phyloP scores from a whole-genome alignment of 2,113 vertebrate species.

The Caranx ignobilis region DNA sequence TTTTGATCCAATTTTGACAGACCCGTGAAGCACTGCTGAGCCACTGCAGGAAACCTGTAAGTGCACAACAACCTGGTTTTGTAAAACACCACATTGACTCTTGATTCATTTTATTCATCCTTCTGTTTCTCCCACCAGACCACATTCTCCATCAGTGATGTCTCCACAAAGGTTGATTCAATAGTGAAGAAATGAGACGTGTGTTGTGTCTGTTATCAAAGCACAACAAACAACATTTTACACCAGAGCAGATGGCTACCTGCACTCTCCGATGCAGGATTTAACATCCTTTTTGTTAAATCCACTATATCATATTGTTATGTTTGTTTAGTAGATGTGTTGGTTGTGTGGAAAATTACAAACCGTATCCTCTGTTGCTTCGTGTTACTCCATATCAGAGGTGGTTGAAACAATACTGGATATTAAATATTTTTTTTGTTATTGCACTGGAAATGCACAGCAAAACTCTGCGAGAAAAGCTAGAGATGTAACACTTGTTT shows the following conservation, averaged over 20 bases:
- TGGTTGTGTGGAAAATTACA: background rate
- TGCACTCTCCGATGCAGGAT: background rate
- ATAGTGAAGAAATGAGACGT: conserved; percentile 19
- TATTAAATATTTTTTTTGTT: background rate
- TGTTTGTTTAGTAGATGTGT: background rate
- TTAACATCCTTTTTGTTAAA: background rate
- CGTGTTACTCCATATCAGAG: background rate
- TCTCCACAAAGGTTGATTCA: conserved; percentile 20
- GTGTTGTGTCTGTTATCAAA: background rate
- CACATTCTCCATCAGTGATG: background rate
- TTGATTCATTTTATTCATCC: background rate
- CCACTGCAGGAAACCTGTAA: conserved; percentile 48
- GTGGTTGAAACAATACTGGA: background rate
- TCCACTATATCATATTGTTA: background rate
- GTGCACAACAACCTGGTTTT: conserved; percentile 9
- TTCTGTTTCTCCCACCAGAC: conserved; percentile 42
- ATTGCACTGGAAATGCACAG: background rate
- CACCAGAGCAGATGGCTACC: background rate
- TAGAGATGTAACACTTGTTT: background rate
- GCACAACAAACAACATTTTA: background rate
- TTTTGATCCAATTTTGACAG: conserved; percentile 62
- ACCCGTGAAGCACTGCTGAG: conserved; percentile 67
- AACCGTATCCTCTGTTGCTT: background rate
- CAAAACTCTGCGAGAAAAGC: background rate
- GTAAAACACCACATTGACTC: background rate